Evolutionary conservation across 2,113 vertebrate species (phyloP), one percentile per base, ranked within the genome.

Genomic region (Bubo bubo): DNA sequence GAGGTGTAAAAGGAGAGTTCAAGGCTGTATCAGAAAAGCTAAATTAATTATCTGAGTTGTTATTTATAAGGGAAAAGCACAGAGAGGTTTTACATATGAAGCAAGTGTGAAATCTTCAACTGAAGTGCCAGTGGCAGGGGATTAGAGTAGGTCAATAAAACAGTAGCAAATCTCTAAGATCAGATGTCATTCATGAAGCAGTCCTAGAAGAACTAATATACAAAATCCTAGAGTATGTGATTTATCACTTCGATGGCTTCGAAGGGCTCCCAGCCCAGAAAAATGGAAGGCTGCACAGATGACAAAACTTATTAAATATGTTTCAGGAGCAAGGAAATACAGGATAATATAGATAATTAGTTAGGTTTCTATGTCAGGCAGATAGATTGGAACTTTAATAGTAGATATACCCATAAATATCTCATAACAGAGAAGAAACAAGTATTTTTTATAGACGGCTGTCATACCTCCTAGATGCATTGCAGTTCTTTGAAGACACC

Each of bases 91-190:
- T 41, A 12, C 59, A 76, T 52, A 21, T 71, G 83, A 81, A 89
- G 60, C 76, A 84, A 85, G 73, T 64, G 82, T 84, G 56, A 89
- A 93, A 64, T 27, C 53, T 86, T 73, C 58, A 80, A 73, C 32
- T 80, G 72, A 89, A 76, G 59, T 84, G 45, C 6, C 63, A 71
- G 77, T 62, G 52, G 68, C 13, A 0, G 45, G 55, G 56, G 66
- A 93, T 92, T 90, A 95, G 30, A 79, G 71, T 10, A 95, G 88
- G 67, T 94, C 90, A 96, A 68, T 94, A 94, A 87, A 96, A 94
- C 80, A 85, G 95, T 71, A 94, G 81, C 89, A 87, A 64, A 77
- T 43, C 84, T 79, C n/a, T 67, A 50, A 79, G 49, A 92, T 43
- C 73, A 81, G 62, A 94, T 71, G 76, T 34, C 60, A 52, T 86